Percentiles rank a stretch among this genome's conserved stretches.
Conservation (phyloP, 2,888 invertebrate genomes). For the Agonopterix alstromeriana region DNA sequence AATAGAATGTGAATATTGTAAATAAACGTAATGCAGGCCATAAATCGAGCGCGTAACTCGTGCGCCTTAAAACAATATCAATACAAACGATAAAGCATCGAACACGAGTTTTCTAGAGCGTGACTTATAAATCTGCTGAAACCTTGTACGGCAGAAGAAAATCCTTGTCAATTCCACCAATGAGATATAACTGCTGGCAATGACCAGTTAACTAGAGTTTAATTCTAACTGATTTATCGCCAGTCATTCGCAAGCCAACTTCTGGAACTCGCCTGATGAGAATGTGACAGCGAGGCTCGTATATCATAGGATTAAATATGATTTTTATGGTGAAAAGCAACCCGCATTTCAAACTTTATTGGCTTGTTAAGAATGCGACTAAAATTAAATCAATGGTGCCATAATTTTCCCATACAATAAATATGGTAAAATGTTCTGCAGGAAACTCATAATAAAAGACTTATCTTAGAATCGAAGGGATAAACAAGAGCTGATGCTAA, state of each 20-base stretch:
- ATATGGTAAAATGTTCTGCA: no score
- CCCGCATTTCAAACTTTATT: conserved; percentile 27
- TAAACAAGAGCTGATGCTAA: conserved; percentile 21
- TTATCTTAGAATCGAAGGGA: no score
- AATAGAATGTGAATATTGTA: no score
- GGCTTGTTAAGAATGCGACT: conserved; percentile 21
- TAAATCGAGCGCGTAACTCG: not conserved
- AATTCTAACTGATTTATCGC: conserved; percentile 30
- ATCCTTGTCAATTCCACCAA: conserved; percentile 1
- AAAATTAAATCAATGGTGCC: no score
- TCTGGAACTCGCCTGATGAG: conserved; percentile 18
- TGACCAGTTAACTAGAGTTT: conserved; percentile 25
- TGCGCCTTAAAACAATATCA: conserved; percentile 20
- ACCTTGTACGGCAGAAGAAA: not conserved
- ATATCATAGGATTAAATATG: conserved; percentile 25
- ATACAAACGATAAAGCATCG: conserved; percentile 28
- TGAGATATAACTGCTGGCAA: conserved; percentile 14
- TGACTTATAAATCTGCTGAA: conserved; percentile 49
- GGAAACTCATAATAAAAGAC: no score
- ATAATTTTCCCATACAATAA: no score
- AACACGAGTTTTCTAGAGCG: conserved; percentile 45
- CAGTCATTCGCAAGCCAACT: conserved; percentile 21
- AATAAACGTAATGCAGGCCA: not conserved
- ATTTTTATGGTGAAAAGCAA: conserved; percentile 24
- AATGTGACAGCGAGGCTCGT: conserved; percentile 17